These are phyloP conservation scores for Esox lucius DNA, from an alignment of 2,797 vertebrate species.

Conservation along the genomic window DNA sequence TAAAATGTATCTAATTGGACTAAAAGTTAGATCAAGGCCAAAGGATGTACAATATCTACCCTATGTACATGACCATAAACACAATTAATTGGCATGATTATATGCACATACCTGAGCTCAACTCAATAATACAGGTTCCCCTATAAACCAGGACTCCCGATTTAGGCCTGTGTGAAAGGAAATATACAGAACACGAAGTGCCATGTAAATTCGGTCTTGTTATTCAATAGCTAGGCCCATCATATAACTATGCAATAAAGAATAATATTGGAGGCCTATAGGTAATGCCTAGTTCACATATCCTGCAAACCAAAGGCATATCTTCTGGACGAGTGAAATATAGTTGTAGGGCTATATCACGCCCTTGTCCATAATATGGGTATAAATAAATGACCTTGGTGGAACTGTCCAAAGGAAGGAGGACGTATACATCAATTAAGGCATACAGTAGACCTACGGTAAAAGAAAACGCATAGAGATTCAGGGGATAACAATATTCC, in stretches of 20 bases:
- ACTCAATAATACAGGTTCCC: slow-evolving; percentile 77
- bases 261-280: slow-evolving; percentile 19
- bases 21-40: slow-evolving; percentile 67
- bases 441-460: slow-evolving; percentile 74
- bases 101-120: slow-evolving; percentile 92
- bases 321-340: slow-evolving; percentile 36
- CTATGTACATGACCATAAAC: slow-evolving; percentile 74
- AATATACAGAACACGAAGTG: slow-evolving; percentile 57
- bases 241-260: slow-evolving; percentile 23
- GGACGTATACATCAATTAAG: slow-evolving; percentile 67
- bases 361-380: slow-evolving; percentile 36
- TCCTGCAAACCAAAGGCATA: slow-evolving; percentile 48
- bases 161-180: slow-evolving; percentile 55
- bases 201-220: slow-evolving; percentile 32
- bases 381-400: slow-evolving; percentile 45
- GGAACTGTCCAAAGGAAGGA: slow-evolving; percentile 55
- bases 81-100: slow-evolving; percentile 77
- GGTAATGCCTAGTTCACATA: slow-evolving; percentile 35
- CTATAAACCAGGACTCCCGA: slow-evolving; percentile 66
- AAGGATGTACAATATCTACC: slow-evolving; percentile 64
- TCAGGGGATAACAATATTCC: slow-evolving; percentile 43
- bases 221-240: slow-evolving; percentile 45
- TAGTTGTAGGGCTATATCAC: slow-evolving; percentile 32
- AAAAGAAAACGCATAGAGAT: slow-evolving; percentile 52
- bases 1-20: slow-evolving; percentile 75